A percentile compares a stretch with the other conserved stretches of the same genome.
These are phyloP conservation scores for Psammodynastes pulverulentus DNA, from an alignment of 2,113 vertebrate species.

Conservation along the genomic window DNA sequence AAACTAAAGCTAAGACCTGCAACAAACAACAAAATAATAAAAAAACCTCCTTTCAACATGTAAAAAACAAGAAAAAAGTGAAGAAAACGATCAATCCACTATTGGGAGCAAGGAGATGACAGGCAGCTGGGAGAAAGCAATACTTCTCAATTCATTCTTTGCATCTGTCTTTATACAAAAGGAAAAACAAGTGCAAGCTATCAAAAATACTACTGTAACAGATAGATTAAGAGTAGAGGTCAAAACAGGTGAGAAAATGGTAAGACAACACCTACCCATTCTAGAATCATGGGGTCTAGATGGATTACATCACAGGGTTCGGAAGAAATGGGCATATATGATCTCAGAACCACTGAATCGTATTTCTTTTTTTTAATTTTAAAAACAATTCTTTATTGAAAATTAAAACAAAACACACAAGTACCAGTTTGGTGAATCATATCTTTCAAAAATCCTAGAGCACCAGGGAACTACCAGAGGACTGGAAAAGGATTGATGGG, in stretches of 20 bases:
- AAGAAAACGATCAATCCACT: neutral
- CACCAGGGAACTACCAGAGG: too few species aligned
- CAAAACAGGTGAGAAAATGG: neutral
- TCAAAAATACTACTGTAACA: neutral
- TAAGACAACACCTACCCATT: neutral
- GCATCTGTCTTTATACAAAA: neutral
- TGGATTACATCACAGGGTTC: neutral
- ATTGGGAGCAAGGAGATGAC: neutral
- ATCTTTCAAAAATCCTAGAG: too few species aligned
- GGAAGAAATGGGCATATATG: neutral
- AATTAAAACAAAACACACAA: too few species aligned
- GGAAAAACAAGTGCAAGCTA: neutral
- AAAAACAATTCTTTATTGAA: too few species aligned
- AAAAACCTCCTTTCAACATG: neutral
- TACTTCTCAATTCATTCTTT: neutral
- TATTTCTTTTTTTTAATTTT: too few species aligned
- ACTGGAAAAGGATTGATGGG: too few species aligned
- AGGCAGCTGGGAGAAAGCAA: too few species aligned
- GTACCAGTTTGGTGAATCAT: too few species aligned
- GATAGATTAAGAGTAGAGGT: neutral
- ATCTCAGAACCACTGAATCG: too few species aligned
- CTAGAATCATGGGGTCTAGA: neutral
- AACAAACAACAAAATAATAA: neutral
- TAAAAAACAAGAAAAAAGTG: neutral
- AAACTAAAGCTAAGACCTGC: neutral